These are phyloP conservation scores for Pangasianodon gigas DNA, from an alignment of 2,113 vertebrate genomes.

Conservation along the genomic window DNA sequence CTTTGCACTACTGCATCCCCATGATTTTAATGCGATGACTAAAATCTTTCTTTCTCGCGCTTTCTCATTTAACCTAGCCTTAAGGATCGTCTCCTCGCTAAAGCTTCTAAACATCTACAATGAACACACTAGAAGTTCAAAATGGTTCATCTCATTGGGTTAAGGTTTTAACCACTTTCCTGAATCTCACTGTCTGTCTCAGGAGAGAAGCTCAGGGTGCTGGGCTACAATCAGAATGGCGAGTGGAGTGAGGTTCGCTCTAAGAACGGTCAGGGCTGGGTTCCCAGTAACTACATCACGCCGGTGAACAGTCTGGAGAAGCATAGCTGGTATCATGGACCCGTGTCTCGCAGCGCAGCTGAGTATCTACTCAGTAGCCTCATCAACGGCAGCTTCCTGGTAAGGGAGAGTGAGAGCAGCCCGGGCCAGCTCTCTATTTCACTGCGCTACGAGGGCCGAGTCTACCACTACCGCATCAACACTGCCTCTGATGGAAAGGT, in stretches of 20 bases:
- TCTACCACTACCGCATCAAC: constrained; percentile 99
- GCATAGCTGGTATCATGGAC: constrained; percentile 98
- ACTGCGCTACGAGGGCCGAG: constrained; percentile 94
- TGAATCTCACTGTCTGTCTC: not conserved
- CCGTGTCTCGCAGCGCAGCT: constrained; percentile 92
- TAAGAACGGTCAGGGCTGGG: constrained; percentile 98
- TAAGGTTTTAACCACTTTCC: not conserved
- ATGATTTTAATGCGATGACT: not conserved
- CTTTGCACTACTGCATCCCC: not conserved
- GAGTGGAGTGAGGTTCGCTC: constrained; percentile 99
- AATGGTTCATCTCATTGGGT: not conserved
- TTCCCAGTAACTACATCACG: constrained; percentile 98
- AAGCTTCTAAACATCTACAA: not conserved
- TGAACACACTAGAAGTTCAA: no score
- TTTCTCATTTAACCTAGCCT: not conserved
- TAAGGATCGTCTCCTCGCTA: not conserved
- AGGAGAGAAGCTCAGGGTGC: constrained; percentile 96
- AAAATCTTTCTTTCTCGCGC: not conserved
- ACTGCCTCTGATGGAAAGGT: constrained; percentile 92
- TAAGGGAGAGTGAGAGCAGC: constrained; percentile 97
- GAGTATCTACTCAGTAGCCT: constrained; percentile 96
- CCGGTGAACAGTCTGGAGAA: constrained; percentile 98
- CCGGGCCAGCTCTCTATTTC: constrained; percentile 97
- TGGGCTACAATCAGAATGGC: constrained; percentile 98
- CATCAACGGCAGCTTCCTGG: constrained; percentile 97